Base-by-base conservation (phyloP, 1,140 invertebrate species). In the Trichonephila clavata region DNA sequence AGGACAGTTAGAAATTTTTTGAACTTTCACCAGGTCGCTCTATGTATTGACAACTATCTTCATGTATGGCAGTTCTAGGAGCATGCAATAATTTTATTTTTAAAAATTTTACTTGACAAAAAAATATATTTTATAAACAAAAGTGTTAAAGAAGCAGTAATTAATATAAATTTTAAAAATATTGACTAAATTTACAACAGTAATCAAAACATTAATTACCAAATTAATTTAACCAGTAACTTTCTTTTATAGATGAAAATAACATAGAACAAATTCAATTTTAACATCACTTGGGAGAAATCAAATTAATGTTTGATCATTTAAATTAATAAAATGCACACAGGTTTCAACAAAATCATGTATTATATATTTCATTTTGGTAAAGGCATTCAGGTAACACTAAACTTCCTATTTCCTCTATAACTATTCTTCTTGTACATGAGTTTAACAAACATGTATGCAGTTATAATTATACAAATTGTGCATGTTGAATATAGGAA, bases 391-490 rank as follows among this genome's bases (percentile, higher is more conserved):
- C 32, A 77, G 24, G n/a, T 77, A 90, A 90, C n/a, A 77, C 61
- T 59, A 63, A 39, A 81, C 77, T 63, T 63, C 27, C 90, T 92
- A 92, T 8, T 16, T 39, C 32, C 83, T 63, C 24, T 57, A 32
- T 57, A 77, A 39, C 60, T 86, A 86, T 81, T 68, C 50, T 10
- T 84, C 27, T 27, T 84, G n/a, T 81, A 83, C 77, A 92, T 86
- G 80, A 60, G 60, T 65, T 24, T 86, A 84, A 92, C 81, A 92
- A 92, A 92, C 60, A 65, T 60, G n/a, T 24, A 86, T 86, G 63
- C 88, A 90, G 80, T 32, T 24, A 84, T 93, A 65, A 10, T 93
- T 32, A 80, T 93, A 93, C 57, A 87, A 93, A 93, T 68, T 86
- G 92, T 93, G 92, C 84, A 87, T 59, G 20, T 21, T 59, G 27